Evolutionary conservation across 2,113 vertebrate genomes (phyloP), one percentile per base, ranked within the genome.

Genomic region (Elephantulus edwardii): DNA sequence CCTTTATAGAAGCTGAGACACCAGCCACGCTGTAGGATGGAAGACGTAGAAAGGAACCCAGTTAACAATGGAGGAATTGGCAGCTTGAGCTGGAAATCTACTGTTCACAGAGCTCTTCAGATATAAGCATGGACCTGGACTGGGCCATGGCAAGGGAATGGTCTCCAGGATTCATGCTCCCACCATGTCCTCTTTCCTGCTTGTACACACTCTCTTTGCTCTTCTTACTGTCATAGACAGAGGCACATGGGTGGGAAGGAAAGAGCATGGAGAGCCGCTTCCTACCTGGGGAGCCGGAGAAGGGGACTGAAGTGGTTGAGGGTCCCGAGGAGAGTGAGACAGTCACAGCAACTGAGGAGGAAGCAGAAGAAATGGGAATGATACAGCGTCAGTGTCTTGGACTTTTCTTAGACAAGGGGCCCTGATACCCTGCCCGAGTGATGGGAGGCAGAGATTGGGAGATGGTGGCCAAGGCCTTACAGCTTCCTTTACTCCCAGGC

Each of bases 251-350:
- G 1, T 52, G 33, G 38, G 54, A 44, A 62, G 44, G 33, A 33
- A 30, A 38, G 40, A n/a, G 40, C 24, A 12, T 8, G 26, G 33
- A 71, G 38, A 72, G 33, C 35, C 46, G 26, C 10, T 33, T 56
- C 74, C 70, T 84, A 93, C 84, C 62, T 83, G 62, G 78, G 24
- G 72, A 48, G 60, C 48, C 76, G 56, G 58, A 86, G 66, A 48
- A 50, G 44, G 56, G 42, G 12, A 66, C 0, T 38, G 62, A 42
- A 70, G 83, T 33, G 16, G 28, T 9, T 24, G 79, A 68, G 14
- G 14, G 54, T 58, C 75, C 82, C 8, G 12, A 54, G 38, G 35
- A 78, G 71, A 44, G n/a, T 7, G 35, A 52, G 9, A 71, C 82
- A 71, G 22, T 78, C 62, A 62, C 40, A 58, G 79, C 17, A 40